phyloP scores from a whole-genome alignment of 2,888 invertebrate genomes.

The Saturnia pavonia region DNA sequence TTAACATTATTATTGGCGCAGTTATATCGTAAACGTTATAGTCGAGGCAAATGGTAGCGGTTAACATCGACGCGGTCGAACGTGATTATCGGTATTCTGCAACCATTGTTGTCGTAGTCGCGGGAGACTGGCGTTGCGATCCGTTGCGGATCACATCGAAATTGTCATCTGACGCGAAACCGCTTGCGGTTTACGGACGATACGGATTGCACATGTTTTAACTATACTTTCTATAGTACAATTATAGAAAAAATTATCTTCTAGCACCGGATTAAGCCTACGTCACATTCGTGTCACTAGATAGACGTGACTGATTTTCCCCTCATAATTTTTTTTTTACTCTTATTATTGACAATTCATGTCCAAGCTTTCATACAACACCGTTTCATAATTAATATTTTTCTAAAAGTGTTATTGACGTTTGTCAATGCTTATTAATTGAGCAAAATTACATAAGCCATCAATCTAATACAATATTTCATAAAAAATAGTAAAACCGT shows the following conservation, averaged over 20 bases:
- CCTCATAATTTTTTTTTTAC: too few species aligned
- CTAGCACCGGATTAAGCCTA: neutral
- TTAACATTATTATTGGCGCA: too few species aligned
- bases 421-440: too few species aligned
- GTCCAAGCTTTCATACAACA: too few species aligned
- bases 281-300: neutral
- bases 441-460: too few species aligned
- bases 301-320: too few species aligned
- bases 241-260: neutral
- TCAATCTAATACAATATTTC: too few species aligned
- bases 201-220: neutral
- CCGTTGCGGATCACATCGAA: neutral
- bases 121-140: neutral
- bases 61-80: neutral
- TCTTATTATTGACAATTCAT: too few species aligned
- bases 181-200: neutral
- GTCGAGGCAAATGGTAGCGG: neutral
- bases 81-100: neutral
- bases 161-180: slow-evolving; percentile 4
- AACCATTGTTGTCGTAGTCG: neutral
- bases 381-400: too few species aligned
- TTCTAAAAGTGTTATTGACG: too few species aligned
- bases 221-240: neutral
- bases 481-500: too few species aligned
- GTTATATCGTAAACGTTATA: too few species aligned